Base-by-base conservation (phyloP, 2,888 invertebrate genomes). In the Troglohyphantes excavatus region DNA sequence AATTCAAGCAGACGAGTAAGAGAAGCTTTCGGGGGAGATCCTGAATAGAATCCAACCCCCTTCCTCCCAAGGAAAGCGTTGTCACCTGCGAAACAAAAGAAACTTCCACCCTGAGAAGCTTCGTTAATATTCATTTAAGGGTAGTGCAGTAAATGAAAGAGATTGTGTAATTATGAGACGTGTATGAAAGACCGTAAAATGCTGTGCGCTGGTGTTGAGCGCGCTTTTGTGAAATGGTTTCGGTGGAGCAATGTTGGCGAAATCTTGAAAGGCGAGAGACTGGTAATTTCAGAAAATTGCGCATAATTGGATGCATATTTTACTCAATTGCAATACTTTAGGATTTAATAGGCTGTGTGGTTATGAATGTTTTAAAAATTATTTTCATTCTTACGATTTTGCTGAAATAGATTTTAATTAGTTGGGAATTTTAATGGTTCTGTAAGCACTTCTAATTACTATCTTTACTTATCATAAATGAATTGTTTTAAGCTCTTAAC, bases 101-200 rank as follows among this genome's bases (percentile, higher is more conserved):
- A 78, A 33, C 61, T 61, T 33, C 23, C 63, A 13, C 17, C 70
- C 19, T n/a, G 17, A 39, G 70, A 27, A 70, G 53, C 82, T 70
- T 70, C 82, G 68, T 82, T 82, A 82, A 82, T 68, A 82, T 82
- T 82, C 82, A 82, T 82, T 82, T 82, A 72, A 59, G 61, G n/a
- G 17, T n/a, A 13, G n/a, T n/a, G 53, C 17, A 39, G 17, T 17
- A 53, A 53, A 53, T 53, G 53, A 53, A 53, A n/a, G 53, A 53
- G 53, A 17, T 53, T 13, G n/a, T n/a, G n/a, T 53, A 53, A 53
- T 53, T 53, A 53, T 9, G n/a, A 17, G 0, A 13, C n/a, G 53
- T 53, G 9, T 53, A 53, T 53, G 53, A n/a, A 53, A 53, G 53
- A 17, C 17, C 53, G 53, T 53, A 53, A 53, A 53, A 13, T 53